phyloP scores from a whole-genome alignment of 2,888 invertebrate species.

The Oscheius sp. region DNA sequence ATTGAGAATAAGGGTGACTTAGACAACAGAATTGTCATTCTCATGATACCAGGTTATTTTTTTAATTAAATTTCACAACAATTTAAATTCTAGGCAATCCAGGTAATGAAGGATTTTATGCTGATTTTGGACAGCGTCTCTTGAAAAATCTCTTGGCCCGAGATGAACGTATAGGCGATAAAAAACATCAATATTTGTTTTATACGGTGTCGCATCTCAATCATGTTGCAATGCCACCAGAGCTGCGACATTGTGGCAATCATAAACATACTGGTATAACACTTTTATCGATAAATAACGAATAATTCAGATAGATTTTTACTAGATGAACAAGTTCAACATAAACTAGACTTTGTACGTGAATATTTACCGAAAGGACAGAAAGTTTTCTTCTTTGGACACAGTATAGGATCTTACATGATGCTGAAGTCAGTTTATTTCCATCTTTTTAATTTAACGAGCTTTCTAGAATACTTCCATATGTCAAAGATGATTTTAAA shows the following conservation, averaged over 20 bases:
- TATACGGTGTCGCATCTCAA: constrained; percentile 66
- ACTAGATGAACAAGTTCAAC: constrained; percentile 63
- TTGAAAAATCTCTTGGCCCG: constrained; percentile 52
- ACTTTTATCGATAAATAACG: neutral
- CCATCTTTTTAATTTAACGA: neutral
- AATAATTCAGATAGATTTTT: constrained; percentile 59
- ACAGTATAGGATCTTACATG: constrained; percentile 68
- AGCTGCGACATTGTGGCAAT: constrained; percentile 48
- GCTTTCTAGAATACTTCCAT: constrained; percentile 49
- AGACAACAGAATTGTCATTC: constrained; percentile 53
- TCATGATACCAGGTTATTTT: constrained; percentile 59
- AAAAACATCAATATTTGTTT: constrained; percentile 54
- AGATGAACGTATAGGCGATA: constrained; percentile 50
- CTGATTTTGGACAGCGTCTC: constrained; percentile 60
- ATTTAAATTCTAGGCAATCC: constrained; percentile 58
- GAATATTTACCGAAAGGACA: constrained; percentile 57
- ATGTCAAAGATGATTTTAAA: constrained; percentile 51
- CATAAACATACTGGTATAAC: constrained; percentile 51
- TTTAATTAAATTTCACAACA: neutral
- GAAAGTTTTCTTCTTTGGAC: constrained; percentile 60
- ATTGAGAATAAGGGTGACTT: constrained; percentile 43
- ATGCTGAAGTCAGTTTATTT: constrained; percentile 45
- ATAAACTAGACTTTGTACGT: constrained; percentile 62
- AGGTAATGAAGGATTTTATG: constrained; percentile 68
- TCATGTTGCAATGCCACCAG: constrained; percentile 62